Base-by-base conservation (phyloP, 2,797 vertebrate genomes). In the Natrix natrix region DNA sequence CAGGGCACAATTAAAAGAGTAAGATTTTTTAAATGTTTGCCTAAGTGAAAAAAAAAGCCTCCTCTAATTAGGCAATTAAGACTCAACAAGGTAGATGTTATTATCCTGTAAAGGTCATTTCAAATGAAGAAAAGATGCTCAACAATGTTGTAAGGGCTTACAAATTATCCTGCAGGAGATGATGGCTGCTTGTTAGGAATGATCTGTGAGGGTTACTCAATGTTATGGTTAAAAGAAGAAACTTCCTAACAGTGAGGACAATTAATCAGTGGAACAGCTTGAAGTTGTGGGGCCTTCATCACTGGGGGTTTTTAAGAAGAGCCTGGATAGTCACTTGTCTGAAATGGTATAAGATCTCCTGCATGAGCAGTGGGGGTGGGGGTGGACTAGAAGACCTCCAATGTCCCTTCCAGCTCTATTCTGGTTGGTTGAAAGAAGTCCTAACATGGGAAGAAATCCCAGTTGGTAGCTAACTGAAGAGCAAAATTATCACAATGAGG, bases 51-150 rank as follows among this genome's bases (percentile, higher is more conserved):
- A 91, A 96, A 92, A 89, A 92, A 89, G 74, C 61, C 89, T 97
- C 95, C 95, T 93, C 93, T 96, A 97, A 97, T 97, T 96, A 97
- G 97, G 95, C 96, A 96, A 97, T 97, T 97, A 97, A 96, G 43
- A 94, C 95, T 96, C 95, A 96, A 95, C 92, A 94, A 97, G 96
- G 95, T 95, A 96, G 96, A 95, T 3, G 3, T 93, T 93, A 94
- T 95, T 93, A 93, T 92, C 94, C 91, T 86, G 93, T 95, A 96
- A 97, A 98, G 96, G 96, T 97, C 96, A 96, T 93, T 95, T 95
- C 93, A 95, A 97, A 97, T 91, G 96, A 95, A 94, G 92, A 96
- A 87, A 78, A 88, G 91, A 91, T 92, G 86, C 87, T 94, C 91
- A 96, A 60, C 59, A 83, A 60, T 11, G 93, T 57, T 92, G 93